Base-by-base conservation (phyloP, 2,797 vertebrate species). In the Cuniculus paca region DNA sequence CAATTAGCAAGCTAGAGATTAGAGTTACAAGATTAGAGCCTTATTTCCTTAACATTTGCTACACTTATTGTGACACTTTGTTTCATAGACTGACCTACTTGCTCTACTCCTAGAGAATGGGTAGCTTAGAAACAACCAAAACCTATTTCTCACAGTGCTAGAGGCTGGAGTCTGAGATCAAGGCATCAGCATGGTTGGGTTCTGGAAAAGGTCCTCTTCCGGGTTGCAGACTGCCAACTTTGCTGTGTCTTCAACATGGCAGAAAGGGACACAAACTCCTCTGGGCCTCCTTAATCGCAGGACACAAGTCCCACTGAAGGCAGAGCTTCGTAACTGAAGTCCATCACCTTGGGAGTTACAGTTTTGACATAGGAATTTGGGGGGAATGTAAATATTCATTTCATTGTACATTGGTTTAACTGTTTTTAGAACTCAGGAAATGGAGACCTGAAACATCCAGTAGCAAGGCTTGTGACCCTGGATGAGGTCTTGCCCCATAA, bases 1-100 rank as follows among this genome's bases (percentile, higher is more conserved):
- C 4, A 39, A 39, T 79, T 45, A 92, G 68, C 48, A 80, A 7
- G 6, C 56, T 70, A 72, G 39, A 86, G 48, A 83, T 36, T 28
- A 54, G 8, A 14, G 12, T 86, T 85, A 26, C 7, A 56, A 89
- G n/a, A 70, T 45, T 28, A 28, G 78, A 96, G 17, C 77, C 14
- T 79, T 82, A 36, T 60, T 91, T 68, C 52, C n/a, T 77, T 95
- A 68, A 86, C 22, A 91, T 72, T 39, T 93, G 39, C 83, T 78
- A 19, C 45, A 61, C 28, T 90, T 45, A 75, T 0, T 78, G 56
- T 42, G 82, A 24, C 34, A 78, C 36, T 54, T 77, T 56, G 28
- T 24, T 2, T 70, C 34, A 80, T 52, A 61, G 75, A 72, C 75
- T 36, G 5, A 88, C 68, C 26, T 39, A 26, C n/a, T 42, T 50